Percentiles rank a stretch among this genome's conserved stretches.
Evolutionary conservation across 1,140 invertebrate genomes (phyloP).

Genomic region (Drosophila fuyamai): DNA sequence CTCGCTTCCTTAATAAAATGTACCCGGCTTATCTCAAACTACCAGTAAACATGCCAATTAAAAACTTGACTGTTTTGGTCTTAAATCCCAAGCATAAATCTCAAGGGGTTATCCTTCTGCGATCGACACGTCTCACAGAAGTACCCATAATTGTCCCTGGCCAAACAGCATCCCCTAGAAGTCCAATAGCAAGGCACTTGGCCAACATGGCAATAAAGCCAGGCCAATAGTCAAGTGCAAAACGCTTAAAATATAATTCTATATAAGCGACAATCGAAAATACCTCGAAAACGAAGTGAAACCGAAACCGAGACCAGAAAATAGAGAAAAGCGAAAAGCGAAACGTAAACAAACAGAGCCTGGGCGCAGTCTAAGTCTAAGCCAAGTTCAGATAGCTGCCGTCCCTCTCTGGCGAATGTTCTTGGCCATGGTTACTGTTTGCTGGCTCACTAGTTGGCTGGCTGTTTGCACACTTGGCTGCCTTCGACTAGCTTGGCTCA

Average conservation of each 20-base stretch:
- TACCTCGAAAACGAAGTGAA: slow-evolving; percentile 27
- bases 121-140: slow-evolving; percentile 24
- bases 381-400: slow-evolving; percentile 65
- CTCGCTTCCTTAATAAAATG: slow-evolving; percentile 35
- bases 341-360: slow-evolving; percentile 44
- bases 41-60: slow-evolving; percentile 4
- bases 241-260: slow-evolving; percentile 70
- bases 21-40: slow-evolving; percentile 2
- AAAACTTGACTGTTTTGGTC: background rate
- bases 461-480: slow-evolving; percentile 74
- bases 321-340: slow-evolving; percentile 49
- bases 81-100: slow-evolving; percentile 5
- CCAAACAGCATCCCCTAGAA: slow-evolving; percentile 24
- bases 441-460: slow-evolving; percentile 18
- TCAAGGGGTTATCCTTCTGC: slow-evolving; percentile 7
- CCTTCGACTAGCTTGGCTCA: slow-evolving; percentile 43
- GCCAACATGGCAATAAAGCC: slow-evolving; percentile 53
- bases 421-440: slow-evolving; percentile 69
- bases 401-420: slow-evolving; percentile 58
- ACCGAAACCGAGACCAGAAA: slow-evolving; percentile 40
- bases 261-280: slow-evolving; percentile 40
- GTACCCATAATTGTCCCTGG: slow-evolving; percentile 35
- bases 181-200: slow-evolving; percentile 50
- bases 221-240: slow-evolving; percentile 67
- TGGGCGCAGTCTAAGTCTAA: slow-evolving; percentile 52